Evolutionary conservation across 2,797 vertebrate species (phyloP).

Genomic region (Oreortyx pictus): DNA sequence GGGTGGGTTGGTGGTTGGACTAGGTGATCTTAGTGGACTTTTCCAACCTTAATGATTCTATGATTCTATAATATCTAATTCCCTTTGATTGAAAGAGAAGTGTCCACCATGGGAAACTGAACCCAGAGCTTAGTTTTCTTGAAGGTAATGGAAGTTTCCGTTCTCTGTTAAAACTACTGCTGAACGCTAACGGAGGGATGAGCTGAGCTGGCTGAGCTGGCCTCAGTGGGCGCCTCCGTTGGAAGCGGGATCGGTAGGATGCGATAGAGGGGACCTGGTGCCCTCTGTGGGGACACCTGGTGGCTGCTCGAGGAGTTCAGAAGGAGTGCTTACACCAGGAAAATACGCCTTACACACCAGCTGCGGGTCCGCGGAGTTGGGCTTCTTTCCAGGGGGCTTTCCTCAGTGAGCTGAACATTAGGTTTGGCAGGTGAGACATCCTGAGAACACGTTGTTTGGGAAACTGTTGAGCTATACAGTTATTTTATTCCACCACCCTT

Average conservation of each 20-base stretch:
- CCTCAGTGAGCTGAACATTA: background rate
- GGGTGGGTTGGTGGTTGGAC: too few relatives aligned
- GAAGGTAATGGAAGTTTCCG: background rate
- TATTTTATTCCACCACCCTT: background rate
- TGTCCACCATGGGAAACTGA: background rate
- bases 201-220: background rate
- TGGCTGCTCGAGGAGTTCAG: background rate
- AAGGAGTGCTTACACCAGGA: background rate
- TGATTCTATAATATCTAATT: background rate
- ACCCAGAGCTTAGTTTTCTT: background rate
- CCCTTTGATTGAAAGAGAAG: background rate
- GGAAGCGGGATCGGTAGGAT: background rate
- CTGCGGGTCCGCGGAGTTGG: background rate
- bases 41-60: background rate
- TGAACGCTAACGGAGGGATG: background rate
- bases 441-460: background rate
- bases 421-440: background rate
- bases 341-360: background rate
- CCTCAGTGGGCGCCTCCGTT: background rate
- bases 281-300: background rate
- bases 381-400: background rate
- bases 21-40: too few relatives aligned
- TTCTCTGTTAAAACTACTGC: background rate
- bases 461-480: background rate
- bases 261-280: rapidly evolving